A percentile compares a stretch with the other conserved stretches of the same genome.
phyloP scores from a whole-genome alignment of 53 echinoderm and acorn worm species.

The Hippasteria phrygiana region DNA sequence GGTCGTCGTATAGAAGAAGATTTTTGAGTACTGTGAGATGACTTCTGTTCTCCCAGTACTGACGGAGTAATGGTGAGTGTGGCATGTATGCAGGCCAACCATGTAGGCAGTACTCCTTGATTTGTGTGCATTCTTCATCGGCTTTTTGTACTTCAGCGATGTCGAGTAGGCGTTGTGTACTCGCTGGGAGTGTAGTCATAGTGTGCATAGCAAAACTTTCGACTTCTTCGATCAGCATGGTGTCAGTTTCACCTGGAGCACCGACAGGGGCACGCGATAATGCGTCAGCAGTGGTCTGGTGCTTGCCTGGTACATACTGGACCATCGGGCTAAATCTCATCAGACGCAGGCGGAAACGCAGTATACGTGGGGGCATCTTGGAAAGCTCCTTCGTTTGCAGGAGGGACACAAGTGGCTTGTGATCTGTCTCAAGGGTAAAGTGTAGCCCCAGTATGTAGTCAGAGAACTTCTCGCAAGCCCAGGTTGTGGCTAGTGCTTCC shows the following conservation, averaged over 20 bases:
- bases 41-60: slow-evolving; percentile 38
- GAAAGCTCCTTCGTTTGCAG: too few relatives aligned
- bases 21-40: slow-evolving; percentile 32
- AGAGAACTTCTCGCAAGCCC: slow-evolving; percentile 63
- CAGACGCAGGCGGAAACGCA: slow-evolving; percentile 58
- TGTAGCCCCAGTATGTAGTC: slow-evolving; percentile 63
- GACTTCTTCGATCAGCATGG: slow-evolving; percentile 34
- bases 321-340: slow-evolving; percentile 66
- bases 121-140: slow-evolving; percentile 56
- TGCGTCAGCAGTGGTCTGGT: slow-evolving; percentile 59
- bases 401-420: slow-evolving; percentile 69
- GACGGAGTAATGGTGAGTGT: slow-evolving; percentile 8
- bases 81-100: slow-evolving; percentile 64
- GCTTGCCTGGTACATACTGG: slow-evolving; percentile 65
- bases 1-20: slow-evolving; percentile 57
- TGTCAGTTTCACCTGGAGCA: not conserved
- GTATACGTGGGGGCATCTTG: slow-evolving; percentile 59
- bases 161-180: slow-evolving; percentile 50
- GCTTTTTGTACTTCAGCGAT: slow-evolving; percentile 37
- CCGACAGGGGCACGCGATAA: slow-evolving; percentile 67
- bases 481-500: slow-evolving; percentile 58
- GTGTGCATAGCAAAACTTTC: slow-evolving; percentile 32
- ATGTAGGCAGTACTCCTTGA: slow-evolving; percentile 44
- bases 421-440: slow-evolving; percentile 36
- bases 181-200: slow-evolving; percentile 51